Conservation (phyloP, 1,140 invertebrate genomes). For the Atta cephalotes region DNA sequence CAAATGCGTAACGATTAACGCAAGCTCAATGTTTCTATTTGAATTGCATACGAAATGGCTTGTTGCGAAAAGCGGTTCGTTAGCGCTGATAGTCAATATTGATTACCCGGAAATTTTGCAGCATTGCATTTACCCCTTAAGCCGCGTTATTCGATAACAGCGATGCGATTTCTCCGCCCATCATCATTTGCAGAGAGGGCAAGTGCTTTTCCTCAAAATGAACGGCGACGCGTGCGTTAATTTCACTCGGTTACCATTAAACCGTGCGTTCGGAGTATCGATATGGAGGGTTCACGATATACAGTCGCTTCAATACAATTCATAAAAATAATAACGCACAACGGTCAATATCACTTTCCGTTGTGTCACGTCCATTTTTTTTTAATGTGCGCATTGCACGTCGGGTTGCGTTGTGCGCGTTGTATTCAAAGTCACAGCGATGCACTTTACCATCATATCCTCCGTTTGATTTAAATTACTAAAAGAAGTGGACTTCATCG, state of each 20-base stretch:
- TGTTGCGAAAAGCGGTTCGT: conserved; percentile 56
- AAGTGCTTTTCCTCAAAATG: conserved; percentile 60
- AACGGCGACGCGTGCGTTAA: conserved; percentile 60
- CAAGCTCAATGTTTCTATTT: conserved; percentile 41
- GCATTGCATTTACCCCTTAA: conserved; percentile 49
- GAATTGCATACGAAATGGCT: conserved; percentile 48
- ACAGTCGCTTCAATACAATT: conserved; percentile 45
- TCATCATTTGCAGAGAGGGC: conserved; percentile 34
- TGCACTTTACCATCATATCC: background rate
- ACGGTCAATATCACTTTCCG: conserved; percentile 36
- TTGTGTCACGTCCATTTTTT: conserved; percentile 6
- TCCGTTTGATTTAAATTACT: conserved; percentile 26
- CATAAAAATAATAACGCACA: conserved; percentile 56
- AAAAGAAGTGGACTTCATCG: conserved; percentile 39
- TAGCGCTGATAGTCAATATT: conserved; percentile 52
- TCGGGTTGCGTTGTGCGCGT: background rate
- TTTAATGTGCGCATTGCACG: background rate
- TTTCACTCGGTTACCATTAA: conserved; percentile 57
- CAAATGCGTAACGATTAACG: conserved; percentile 42
- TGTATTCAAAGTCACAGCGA: conserved; percentile 41
- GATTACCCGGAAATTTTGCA: conserved; percentile 53
- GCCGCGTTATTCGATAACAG: conserved; percentile 31
- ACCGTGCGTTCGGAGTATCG: conserved; percentile 46
- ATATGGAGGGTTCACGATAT: conserved; percentile 30
- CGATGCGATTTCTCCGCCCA: conserved; percentile 45